A percentile compares a stretch with the other conserved stretches of the same genome.
Conservation (phyloP, 2,113 vertebrate species). For the Columba janthina region DNA sequence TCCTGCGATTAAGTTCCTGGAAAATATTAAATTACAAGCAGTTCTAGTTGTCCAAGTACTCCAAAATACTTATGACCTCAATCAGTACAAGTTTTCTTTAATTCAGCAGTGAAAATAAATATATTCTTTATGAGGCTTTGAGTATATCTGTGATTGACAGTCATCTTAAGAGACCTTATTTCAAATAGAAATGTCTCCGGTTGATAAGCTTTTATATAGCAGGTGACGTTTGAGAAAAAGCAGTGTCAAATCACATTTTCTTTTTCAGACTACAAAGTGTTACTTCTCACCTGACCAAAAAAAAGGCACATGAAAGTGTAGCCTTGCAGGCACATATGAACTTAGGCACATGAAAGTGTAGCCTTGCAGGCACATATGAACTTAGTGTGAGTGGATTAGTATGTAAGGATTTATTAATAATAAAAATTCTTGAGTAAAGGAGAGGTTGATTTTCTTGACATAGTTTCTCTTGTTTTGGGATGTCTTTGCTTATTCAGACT, state of each 20-base stretch:
- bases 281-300: not conserved
- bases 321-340: not conserved
- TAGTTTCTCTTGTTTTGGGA: not conserved
- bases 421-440: not conserved
- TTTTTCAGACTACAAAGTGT: not conserved
- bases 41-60: not conserved
- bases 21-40: not conserved
- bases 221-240: not conserved
- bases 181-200: not conserved
- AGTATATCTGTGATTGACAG: not conserved
- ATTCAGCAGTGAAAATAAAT: not conserved
- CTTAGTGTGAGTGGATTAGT: not conserved
- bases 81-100: not conserved
- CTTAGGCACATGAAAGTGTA: not conserved
- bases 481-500: not conserved
- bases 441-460: not conserved
- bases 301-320: not conserved
- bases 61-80: not conserved
- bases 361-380: not conserved
- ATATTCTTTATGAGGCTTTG: not conserved
- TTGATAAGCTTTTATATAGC: not conserved
- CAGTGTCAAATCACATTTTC: not conserved
- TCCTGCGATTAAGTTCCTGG: not conserved
- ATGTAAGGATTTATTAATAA: not conserved
- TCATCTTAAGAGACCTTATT: not conserved